Evolutionary conservation across 1,140 invertebrate species (phyloP), one percentile per base, ranked within the genome.

Genomic region (Pseudomyrmex sp.): DNA sequence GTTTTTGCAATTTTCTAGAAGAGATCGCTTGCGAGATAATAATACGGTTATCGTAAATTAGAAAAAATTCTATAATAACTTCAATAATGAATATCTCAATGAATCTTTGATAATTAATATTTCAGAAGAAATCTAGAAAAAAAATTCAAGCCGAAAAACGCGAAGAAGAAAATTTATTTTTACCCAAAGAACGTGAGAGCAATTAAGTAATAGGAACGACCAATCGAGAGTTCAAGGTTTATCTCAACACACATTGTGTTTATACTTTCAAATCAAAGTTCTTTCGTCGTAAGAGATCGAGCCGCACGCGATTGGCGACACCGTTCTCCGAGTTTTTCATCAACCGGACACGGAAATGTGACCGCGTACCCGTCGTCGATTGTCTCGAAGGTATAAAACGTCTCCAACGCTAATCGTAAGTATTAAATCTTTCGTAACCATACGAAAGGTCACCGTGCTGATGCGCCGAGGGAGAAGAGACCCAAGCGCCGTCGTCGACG

Each of bases 381-480:
- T 72, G 48, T 54, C 26, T 66, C 61, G 62, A 52, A 52, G 50
- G 1, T 13, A 13, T 13, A 13, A 44, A 65, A 59, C 54, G 12
- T 72, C 44, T 80, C 20, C 63, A 48, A 46, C 35, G 3, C 58
- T 70, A 82, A 86, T 72, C 69, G 46, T 63, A 80, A 68, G 83
- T 75, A 73, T 69, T 83, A 75, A 84, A 58, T 50, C 68, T 87
- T 87, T 87, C 86, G 85, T 70, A 87, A 87, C 85, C 46, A 35
- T 35, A 79, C 68, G 85, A 87, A 87, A 87, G 86, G 86, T 87
- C 85, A 87, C 58, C 75, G 85, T 56, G 85, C 61, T 87, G 80
- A 87, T 87, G 85, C 80, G 84, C 56, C 56, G 56, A 18, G 80
- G 62, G 65, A 83, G 56, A 23, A 82, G 84, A 74, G 35, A 35